Evolutionary conservation across 2,113 vertebrate species (phyloP).

Genomic region (Meleagris gallopavo): DNA sequence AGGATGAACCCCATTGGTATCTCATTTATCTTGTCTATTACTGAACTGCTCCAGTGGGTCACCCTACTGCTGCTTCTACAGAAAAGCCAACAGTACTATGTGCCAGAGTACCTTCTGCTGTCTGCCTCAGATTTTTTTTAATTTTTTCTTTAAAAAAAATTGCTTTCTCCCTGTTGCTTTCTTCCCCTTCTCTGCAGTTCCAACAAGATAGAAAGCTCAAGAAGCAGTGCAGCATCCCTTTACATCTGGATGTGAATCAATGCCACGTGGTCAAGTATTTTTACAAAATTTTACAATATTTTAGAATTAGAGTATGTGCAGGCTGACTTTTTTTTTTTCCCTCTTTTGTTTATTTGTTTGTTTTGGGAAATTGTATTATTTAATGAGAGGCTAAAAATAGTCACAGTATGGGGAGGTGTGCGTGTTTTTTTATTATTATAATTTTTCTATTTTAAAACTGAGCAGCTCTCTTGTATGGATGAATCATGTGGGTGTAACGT

Average conservation of each 20-base stretch:
- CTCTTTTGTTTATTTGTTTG: background rate
- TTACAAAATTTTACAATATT: background rate
- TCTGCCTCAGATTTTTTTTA: background rate
- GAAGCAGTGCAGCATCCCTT: background rate
- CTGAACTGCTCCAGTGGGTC: background rate
- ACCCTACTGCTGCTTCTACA: background rate
- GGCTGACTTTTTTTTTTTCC: background rate
- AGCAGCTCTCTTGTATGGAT: background rate
- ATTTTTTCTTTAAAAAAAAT: background rate
- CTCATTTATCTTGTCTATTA: background rate
- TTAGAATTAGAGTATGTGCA: background rate
- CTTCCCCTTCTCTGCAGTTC: background rate
- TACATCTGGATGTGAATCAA: background rate
- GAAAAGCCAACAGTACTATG: background rate
- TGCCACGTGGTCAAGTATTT: fast-evolving
- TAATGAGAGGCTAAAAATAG: conserved; percentile 49
- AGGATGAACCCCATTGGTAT: background rate
- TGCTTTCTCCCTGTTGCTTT: background rate
- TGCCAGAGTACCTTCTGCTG: background rate
- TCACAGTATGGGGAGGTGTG: background rate
- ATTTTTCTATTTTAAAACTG: background rate
- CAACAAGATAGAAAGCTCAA: background rate
- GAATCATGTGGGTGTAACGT: conserved; percentile 61
- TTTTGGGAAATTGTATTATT: conserved; percentile 44
- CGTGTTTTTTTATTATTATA: no score